Percentiles rank a stretch among this genome's conserved stretches.
Conservation (phyloP, 53 echinoderm and acorn worm genomes). For the Temnopleurus reevesii region DNA sequence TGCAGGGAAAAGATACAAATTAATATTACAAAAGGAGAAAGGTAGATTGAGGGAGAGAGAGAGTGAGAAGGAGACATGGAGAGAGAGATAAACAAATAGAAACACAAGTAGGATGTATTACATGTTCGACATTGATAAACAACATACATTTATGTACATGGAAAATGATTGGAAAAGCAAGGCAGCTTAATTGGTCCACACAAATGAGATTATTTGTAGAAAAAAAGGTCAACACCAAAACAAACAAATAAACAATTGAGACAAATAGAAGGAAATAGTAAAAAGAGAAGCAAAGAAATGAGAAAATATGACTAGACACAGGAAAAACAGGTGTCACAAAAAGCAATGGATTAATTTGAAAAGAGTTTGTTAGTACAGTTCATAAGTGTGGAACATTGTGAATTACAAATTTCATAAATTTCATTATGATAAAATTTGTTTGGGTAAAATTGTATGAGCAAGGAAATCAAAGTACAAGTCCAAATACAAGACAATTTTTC, state of each 20-base stretch:
- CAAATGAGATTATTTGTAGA: too few relatives aligned
- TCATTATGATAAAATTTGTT: neutral
- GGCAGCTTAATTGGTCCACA: too few relatives aligned
- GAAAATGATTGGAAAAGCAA: too few relatives aligned
- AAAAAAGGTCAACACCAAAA: too few relatives aligned
- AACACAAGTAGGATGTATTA: neutral
- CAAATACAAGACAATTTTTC: neutral
- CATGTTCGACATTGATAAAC: too few relatives aligned
- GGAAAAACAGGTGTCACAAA: neutral
- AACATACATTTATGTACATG: too few relatives aligned
- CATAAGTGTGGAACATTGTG: too few relatives aligned
- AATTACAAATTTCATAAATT: too few relatives aligned
- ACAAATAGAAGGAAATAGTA: neutral
- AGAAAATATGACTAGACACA: neutral
- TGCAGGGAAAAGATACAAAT: neutral
- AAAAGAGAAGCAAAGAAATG: neutral
- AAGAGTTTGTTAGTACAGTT: too few relatives aligned
- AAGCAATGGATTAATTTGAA: neutral
- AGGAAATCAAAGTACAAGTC: slow-evolving; percentile 27
- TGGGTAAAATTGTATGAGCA: neutral
- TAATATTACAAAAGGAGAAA: neutral
- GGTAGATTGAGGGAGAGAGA: neutral
- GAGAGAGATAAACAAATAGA: neutral
- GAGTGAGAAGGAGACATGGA: neutral
- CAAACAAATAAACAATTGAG: too few relatives aligned